Evolutionary conservation across 2,797 vertebrate genomes (phyloP).

Genomic region (Enteromius thamalakanensis): DNA sequence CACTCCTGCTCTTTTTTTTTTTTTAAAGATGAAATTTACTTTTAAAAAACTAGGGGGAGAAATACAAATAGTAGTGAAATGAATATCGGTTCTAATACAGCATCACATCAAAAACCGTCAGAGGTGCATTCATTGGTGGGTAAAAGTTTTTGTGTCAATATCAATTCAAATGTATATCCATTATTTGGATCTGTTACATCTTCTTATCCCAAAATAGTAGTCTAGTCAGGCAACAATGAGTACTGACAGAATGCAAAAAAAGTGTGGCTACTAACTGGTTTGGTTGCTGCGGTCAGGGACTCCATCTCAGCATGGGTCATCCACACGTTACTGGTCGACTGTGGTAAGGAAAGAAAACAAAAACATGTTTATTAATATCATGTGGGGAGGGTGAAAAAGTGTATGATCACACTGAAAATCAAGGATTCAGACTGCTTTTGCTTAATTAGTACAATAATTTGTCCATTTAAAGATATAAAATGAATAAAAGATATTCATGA

Average conservation of each 20-base stretch:
- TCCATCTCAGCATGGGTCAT: slow-evolving; percentile 97
- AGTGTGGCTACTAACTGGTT: slow-evolving; percentile 81
- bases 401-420: neutral
- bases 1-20: neutral
- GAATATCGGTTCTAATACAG: neutral
- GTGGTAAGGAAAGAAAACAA: slow-evolving; percentile 56
- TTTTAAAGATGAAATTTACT: neutral
- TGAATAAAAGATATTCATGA: neutral
- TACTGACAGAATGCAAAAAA: slow-evolving; percentile 20
- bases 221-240: neutral
- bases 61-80: neutral
- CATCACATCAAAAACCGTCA: neutral
- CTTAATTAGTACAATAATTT: neutral
- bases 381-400: neutral
- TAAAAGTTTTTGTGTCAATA: neutral
- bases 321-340: slow-evolving; percentile 95
- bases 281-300: slow-evolving; percentile 86
- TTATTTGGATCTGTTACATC: slow-evolving; percentile 1
- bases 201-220: neutral
- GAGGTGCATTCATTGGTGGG: neutral
- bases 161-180: neutral
- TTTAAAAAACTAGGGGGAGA: neutral
- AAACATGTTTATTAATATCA: slow-evolving; percentile 21
- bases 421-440: neutral
- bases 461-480: neutral